Conservation (phyloP, 1,140 invertebrate genomes). For the Hypsibius dujardini region DNA sequence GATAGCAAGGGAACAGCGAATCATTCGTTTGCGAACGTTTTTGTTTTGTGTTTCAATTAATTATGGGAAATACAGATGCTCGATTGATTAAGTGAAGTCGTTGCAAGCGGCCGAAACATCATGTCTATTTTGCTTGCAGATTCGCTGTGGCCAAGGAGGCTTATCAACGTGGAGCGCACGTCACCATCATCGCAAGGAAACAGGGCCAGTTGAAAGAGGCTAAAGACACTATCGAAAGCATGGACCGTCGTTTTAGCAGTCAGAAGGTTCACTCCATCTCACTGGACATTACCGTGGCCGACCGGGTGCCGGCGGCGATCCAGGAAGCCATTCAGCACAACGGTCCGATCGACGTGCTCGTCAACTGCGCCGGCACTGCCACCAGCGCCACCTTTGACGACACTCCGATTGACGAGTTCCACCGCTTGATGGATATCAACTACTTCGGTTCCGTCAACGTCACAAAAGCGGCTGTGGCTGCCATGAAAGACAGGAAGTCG, state of each 20-base stretch:
- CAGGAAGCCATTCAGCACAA: constrained; percentile 40
- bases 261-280: constrained; percentile 50
- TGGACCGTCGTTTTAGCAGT: constrained; percentile 28
- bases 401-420: constrained; percentile 44
- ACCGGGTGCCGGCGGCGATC: constrained; percentile 40
- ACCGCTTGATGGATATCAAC: constrained; percentile 42
- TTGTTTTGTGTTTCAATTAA: too few relatives aligned
- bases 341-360: constrained; percentile 65
- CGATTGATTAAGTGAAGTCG: too few relatives aligned
- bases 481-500: constrained; percentile 36
- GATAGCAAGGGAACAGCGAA: too few relatives aligned
- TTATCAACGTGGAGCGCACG: constrained; percentile 56
- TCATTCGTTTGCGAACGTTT: too few relatives aligned
- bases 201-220: constrained; percentile 43
- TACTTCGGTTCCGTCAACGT: constrained; percentile 39
- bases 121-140: constrained; percentile 35
- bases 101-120: too few relatives aligned
- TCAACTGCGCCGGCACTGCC: constrained; percentile 70
- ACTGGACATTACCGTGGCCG: constrained; percentile 33
- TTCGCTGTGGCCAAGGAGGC: constrained; percentile 58
- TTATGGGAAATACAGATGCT: too few relatives aligned
- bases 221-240: constrained; percentile 39
- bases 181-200: constrained; percentile 73
- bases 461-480: constrained; percentile 39
- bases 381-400: constrained; percentile 57